A percentile compares a stretch with the other conserved stretches of the same genome.
These are phyloP conservation scores for Ailuropoda melanoleuca DNA, from an alignment of 2,113 vertebrate genomes.

Conservation along the genomic window DNA sequence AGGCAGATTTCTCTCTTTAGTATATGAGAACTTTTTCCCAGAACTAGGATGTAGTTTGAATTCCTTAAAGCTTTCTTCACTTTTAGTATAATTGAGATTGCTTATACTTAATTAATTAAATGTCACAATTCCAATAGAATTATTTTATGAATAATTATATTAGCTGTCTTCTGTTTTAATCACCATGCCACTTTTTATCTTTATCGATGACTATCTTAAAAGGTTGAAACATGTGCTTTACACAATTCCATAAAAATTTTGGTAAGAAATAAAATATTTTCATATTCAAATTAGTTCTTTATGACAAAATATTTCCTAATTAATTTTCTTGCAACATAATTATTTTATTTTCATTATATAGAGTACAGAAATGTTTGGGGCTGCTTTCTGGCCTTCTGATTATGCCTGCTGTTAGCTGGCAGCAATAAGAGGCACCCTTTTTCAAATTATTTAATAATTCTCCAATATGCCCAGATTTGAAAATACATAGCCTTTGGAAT, in stretches of 20 bases:
- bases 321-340: background rate
- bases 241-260: background rate
- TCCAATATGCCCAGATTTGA: background rate
- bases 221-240: background rate
- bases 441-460: constrained; percentile 12
- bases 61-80: constrained; percentile 31
- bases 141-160: constrained; percentile 63
- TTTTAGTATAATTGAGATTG: constrained; percentile 56
- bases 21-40: background rate
- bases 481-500: background rate
- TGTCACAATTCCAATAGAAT: constrained; percentile 55
- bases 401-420: background rate
- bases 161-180: constrained; percentile 55
- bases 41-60: background rate
- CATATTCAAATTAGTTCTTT: background rate
- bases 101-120: constrained; percentile 58
- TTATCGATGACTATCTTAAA: constrained; percentile 29
- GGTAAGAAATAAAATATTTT: constrained; percentile 32
- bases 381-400: background rate
- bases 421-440: background rate
- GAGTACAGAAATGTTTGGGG: background rate
- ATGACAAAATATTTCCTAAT: background rate
- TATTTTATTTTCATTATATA: background rate
- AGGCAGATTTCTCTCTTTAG: background rate
- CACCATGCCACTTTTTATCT: background rate